A percentile compares a stretch with the other conserved stretches of the same genome.
phyloP scores from a whole-genome alignment of 1,140 invertebrate genomes.

The Zaprionus ornatus region DNA sequence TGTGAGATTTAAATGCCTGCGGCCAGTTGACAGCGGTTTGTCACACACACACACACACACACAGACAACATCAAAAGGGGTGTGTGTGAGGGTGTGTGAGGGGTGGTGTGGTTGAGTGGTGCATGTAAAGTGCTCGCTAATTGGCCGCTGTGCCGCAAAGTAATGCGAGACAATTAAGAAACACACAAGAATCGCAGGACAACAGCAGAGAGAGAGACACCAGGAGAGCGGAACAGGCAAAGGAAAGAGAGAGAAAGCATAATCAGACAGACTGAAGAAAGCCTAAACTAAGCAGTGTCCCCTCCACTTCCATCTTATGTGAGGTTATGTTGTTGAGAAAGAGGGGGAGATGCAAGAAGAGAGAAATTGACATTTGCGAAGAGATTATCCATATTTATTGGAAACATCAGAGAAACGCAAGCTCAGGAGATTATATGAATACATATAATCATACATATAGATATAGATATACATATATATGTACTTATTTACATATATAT shows the following conservation, averaged over 20 bases:
- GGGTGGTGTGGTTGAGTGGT: constrained; percentile 10
- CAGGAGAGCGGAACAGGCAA: no score
- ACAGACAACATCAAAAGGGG: constrained; percentile 25
- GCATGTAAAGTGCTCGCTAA: constrained; percentile 49
- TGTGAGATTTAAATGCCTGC: constrained; percentile 77
- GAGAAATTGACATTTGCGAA: no score
- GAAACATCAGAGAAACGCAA: no score
- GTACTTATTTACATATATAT: no score
- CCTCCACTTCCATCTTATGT: no score
- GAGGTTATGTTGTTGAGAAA: no score
- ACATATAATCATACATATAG: no score
- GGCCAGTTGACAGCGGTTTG: constrained; percentile 63
- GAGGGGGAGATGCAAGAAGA: no score
- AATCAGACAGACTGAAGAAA: not conserved
- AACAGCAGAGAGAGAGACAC: not conserved
- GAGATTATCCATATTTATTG: no score
- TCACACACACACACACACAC: constrained; percentile 7
- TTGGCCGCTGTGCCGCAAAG: constrained; percentile 39
- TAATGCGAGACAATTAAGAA: constrained; percentile 49
- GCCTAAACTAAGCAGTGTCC: no score
- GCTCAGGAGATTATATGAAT: no score
- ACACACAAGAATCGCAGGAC: constrained; percentile 1
- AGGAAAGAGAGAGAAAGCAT: not conserved
- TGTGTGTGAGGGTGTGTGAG: not conserved
- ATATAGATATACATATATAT: no score